A percentile compares a stretch with the other conserved stretches of the same genome.
These are phyloP conservation scores for Polydrusus cervinus DNA, from an alignment of 2,888 invertebrate genomes.

Conservation along the genomic window DNA sequence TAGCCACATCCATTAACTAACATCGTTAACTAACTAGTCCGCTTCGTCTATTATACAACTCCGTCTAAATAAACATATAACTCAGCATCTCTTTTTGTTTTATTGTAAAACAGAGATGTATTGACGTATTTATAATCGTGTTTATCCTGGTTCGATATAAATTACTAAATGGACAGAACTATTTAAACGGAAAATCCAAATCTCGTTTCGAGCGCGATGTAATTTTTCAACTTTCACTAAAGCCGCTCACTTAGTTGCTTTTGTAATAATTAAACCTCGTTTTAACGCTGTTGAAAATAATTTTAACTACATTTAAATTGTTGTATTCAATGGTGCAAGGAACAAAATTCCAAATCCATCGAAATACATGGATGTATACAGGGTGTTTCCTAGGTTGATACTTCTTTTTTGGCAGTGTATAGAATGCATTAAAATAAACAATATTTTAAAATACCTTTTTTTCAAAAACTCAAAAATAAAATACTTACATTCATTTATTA, in stretches of 20 bases:
- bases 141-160: neutral
- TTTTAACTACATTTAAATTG: constrained; percentile 11
- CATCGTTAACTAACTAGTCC: constrained; percentile 35
- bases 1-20: constrained; percentile 14
- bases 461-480: too few relatives aligned
- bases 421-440: too few relatives aligned
- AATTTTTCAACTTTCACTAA: constrained; percentile 40
- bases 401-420: too few relatives aligned
- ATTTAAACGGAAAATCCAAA: constrained; percentile 34
- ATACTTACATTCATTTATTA: too few relatives aligned
- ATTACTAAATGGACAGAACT: constrained; percentile 32
- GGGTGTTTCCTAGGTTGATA: too few relatives aligned
- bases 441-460: too few relatives aligned
- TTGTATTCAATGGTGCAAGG: too few relatives aligned
- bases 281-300: constrained; percentile 10
- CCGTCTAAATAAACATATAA: constrained; percentile 2
- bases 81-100: neutral
- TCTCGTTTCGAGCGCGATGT: constrained; percentile 22
- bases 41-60: constrained; percentile 5
- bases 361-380: too few relatives aligned
- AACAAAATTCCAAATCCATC: too few relatives aligned
- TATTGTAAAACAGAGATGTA: neutral
- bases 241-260: constrained; percentile 20
- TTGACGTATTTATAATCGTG: constrained; percentile 1
- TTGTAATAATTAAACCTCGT: constrained; percentile 25